Evolutionary conservation across 2,113 vertebrate genomes (phyloP).

Genomic region (Archocentrus centrarchus): DNA sequence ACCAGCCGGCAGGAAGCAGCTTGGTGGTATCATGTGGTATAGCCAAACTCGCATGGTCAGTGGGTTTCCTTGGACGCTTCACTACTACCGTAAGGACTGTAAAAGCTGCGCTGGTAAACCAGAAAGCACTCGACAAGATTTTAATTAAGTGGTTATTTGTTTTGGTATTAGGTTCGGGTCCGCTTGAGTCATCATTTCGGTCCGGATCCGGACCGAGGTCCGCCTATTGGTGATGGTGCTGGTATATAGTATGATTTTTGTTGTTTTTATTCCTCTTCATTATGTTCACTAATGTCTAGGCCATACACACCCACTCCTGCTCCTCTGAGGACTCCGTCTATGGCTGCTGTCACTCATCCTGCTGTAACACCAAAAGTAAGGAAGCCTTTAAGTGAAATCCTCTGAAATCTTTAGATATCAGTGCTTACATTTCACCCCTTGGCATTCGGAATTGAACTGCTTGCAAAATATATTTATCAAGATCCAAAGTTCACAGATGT

Average conservation of each 20-base stretch:
- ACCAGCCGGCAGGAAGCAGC: too few species aligned
- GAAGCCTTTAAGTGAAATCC: not conserved
- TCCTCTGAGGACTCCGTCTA: slow-evolving; percentile 77
- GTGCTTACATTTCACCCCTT: not conserved
- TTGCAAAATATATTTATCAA: not conserved
- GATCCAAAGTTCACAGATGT: not conserved
- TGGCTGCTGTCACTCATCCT: slow-evolving; percentile 61
- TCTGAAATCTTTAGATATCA: not conserved
- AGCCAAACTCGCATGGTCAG: too few species aligned
- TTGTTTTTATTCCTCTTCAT: not conserved
- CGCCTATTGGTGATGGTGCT: too few species aligned
- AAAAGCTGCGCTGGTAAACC: too few species aligned
- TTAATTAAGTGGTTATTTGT: too few species aligned
- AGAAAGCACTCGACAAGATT: too few species aligned
- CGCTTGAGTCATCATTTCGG: too few species aligned
- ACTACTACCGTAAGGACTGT: too few species aligned
- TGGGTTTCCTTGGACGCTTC: too few species aligned
- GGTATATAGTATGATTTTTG: not conserved
- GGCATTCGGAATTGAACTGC: not conserved
- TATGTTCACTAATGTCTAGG: slow-evolving; percentile 26
- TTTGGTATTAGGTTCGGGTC: too few species aligned
- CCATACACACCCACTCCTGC: slow-evolving; percentile 64
- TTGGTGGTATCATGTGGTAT: too few species aligned
- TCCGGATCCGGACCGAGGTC: too few species aligned
- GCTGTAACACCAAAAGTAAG: slow-evolving; percentile 58